Base-by-base conservation (phyloP, 1,140 invertebrate genomes). In the Papilio polytes region DNA sequence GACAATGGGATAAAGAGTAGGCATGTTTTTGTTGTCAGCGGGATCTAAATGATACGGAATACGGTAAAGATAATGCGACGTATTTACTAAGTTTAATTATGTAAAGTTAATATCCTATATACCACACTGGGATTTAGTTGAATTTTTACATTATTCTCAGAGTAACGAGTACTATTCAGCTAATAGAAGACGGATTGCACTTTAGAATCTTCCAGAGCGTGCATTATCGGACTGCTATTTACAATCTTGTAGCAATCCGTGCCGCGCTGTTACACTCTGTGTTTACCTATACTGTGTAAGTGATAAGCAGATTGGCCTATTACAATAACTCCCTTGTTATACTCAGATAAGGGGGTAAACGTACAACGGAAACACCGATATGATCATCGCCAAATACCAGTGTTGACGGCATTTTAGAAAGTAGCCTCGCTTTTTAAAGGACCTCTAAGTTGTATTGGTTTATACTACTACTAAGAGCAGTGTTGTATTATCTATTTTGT, bases 231-330 rank as follows among this genome's bases (percentile, higher is more conserved):
- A 80, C 80, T 84, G 80, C 80, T 86, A 88, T 88, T 88, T 88
- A 88, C 87, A 88, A 86, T 88, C 87, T 85, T 80, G 82, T 82
- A 86, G 82, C 85, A 86, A 89, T 90, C 89, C 85, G 84, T 86
- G 85, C 85, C 80, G 82, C 84, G 80, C 86, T 87, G 87, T 88
- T 87, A 90, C 86, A 90, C 85, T 88, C 88, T 89, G 88, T 87
- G 86, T 88, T 90, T 84, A 80, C 73, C 80, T 53, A 46, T 59
- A 18, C 63, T 82, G 81, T 77, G n/a, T 74, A 87, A 86, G 85
- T 51, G 56, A 88, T 59, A 80, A 84, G 87, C 36, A 31, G 78
- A 53, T 48, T 41, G 36, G 36, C 36, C 31, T 36, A 36, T 36
- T 36, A 36, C 4, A 36, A 36, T 36, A 41, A 41, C 7, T 41